phyloP scores from a whole-genome alignment of 2,888 invertebrate genomes.

The Andrena hattorfiana region DNA sequence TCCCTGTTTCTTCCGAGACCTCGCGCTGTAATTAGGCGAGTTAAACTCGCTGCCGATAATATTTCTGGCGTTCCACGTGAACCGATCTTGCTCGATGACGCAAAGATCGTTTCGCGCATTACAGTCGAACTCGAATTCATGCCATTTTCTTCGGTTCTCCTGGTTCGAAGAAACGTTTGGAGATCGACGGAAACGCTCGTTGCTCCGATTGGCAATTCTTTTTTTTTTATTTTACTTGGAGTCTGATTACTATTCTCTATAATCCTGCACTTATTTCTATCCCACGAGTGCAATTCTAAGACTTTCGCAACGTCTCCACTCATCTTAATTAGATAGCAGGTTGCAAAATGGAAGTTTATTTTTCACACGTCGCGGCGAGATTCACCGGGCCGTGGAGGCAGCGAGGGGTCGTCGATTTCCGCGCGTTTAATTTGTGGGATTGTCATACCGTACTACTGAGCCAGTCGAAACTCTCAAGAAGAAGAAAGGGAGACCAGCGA shows the following conservation, averaged over 20 bases:
- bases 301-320: background rate
- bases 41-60: conserved; percentile 47
- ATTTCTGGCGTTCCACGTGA: conserved; percentile 28
- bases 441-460: background rate
- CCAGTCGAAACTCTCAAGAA: background rate
- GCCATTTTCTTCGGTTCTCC: background rate
- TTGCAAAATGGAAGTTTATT: conserved; percentile 18
- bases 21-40: conserved; percentile 52
- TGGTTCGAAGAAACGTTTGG: background rate
- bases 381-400: background rate
- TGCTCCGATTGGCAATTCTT: conserved; percentile 10
- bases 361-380: conserved; percentile 17
- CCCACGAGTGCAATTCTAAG: background rate
- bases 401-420: background rate
- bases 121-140: background rate
- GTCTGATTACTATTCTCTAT: background rate
- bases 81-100: conserved; percentile 18
- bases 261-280: background rate
- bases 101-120: conserved; percentile 30
- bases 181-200: conserved; percentile 7
- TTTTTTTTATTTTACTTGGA: background rate
- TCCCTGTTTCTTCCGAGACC: conserved; percentile 38
- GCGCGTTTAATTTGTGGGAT: background rate
- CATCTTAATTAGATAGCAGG: background rate
- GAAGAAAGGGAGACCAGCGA: background rate